phyloP scores from a whole-genome alignment of 2,888 invertebrate species.

The Drosophila borborema region DNA sequence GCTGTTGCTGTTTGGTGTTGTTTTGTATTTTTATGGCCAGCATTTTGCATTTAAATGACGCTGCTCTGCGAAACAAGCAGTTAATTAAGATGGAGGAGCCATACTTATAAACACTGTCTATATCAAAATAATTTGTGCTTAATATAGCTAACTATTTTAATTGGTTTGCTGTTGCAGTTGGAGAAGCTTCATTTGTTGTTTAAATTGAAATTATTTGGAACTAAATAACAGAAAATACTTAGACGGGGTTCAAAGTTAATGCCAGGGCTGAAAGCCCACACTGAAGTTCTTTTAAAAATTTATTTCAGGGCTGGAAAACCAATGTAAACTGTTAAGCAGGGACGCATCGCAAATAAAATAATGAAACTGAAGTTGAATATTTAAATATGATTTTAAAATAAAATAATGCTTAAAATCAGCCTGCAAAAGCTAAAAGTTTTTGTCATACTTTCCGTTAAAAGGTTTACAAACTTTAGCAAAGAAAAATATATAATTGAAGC shows the following conservation, averaged over 20 bases:
- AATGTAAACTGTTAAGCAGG: too few species aligned
- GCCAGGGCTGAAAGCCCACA: background rate
- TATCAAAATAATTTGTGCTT: background rate
- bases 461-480: too few species aligned
- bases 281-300: too few species aligned
- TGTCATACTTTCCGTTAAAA: too few species aligned
- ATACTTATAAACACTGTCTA: background rate
- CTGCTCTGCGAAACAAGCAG: conserved; percentile 17
- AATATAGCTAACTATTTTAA: conserved; percentile 10
- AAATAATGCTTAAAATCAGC: background rate
- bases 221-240: too few species aligned
- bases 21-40: conserved; percentile 29
- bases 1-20: background rate
- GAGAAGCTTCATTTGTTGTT: background rate
- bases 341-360: too few species aligned
- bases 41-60: conserved; percentile 43
- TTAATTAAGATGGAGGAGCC: conserved; percentile 20
- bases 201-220: background rate
- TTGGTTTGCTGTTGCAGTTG: background rate
- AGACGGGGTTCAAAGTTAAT: background rate
- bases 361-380: too few species aligned
- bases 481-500: background rate
- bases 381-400: too few species aligned
- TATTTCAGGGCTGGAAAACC: background rate
- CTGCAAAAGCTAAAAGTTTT: too few species aligned